Conservation (phyloP, 1,140 invertebrate species). For the Wiebesia pumilae region DNA sequence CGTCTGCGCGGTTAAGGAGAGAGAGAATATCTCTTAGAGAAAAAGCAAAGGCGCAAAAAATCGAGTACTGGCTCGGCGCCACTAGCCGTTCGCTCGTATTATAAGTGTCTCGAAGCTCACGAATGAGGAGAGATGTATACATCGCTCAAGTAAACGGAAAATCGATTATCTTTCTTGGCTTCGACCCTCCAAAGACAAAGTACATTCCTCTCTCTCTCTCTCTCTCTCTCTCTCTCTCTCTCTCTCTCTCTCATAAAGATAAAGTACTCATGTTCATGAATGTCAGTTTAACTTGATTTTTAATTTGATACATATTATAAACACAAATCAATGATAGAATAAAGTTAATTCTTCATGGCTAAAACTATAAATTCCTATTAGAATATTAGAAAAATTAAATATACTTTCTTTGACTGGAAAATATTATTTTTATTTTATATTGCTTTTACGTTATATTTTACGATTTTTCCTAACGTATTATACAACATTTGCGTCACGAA, state of each 20-base stretch:
- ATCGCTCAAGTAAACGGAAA: constrained; percentile 25
- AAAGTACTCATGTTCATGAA: too few species aligned
- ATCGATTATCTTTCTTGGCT: constrained; percentile 39
- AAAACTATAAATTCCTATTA: too few species aligned
- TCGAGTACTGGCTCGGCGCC: constrained; percentile 39
- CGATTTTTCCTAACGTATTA: background rate
- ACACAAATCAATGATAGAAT: too few species aligned
- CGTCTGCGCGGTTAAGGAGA: background rate
- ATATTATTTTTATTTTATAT: too few species aligned
- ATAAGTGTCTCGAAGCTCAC: constrained; percentile 39
- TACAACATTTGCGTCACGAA: background rate
- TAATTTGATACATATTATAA: too few species aligned
- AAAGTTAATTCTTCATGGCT: too few species aligned
- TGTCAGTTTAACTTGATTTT: too few species aligned
- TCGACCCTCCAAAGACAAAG: constrained; percentile 31
- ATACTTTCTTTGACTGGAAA: too few species aligned
- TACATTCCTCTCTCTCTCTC: background rate
- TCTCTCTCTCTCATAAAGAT: too few species aligned
- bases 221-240: constrained; percentile 4
- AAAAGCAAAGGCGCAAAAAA: background rate
- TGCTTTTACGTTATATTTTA: too few species aligned
- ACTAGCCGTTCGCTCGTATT: constrained; percentile 9
- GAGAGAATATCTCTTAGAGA: background rate
- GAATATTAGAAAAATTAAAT: background rate
- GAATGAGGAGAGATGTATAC: constrained; percentile 11